Base-by-base conservation (phyloP, 64 coral and sea anemone species). In the Stylophora pistillata region DNA sequence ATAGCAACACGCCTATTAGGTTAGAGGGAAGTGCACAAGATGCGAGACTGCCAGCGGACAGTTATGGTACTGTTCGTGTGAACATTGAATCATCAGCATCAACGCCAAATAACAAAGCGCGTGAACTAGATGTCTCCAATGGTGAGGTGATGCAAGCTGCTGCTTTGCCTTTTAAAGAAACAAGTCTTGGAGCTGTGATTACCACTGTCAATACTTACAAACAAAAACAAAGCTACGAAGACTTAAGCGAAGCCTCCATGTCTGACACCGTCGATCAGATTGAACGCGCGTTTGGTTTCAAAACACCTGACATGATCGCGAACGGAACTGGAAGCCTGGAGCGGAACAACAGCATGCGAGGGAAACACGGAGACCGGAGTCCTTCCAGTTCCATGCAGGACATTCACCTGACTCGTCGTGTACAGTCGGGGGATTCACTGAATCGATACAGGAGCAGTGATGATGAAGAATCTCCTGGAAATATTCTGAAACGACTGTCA, bases 231-330 rank as follows among this genome's bases (percentile, higher is more conserved):
- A 80, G 71, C 18, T 73, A 81, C 59, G 91, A 93, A 66, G 95
- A 97, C 55, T 77, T 93, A 15, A 86, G 37, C 55, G 95, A 97
- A 56, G 88, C 95, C 18, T 79, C 95, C 25, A 56, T 97, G 87
- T 92, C 95, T 0, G 95, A 97, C 33, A 97, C 91, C 30, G 90
- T 97, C 20, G 95, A 97, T 55, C 90, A 97, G 80, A 97, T 97
- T 23, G 95, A 97, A 61, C 93, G 87, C 53, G 95, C 95, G 12
- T 97, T 97, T 37, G 95, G 81, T 25, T 93, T 96, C 30, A 92
- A 92, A 53, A 81, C 94, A 0, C 87, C 91, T 15, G 54, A 90
- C 17, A 82, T 84, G 70, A 76, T 88, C 28, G 60, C 60, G 15
- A 84, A 84, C 28, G 80, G 80, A 23, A 84, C 80, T 15, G 80